Evolutionary conservation across 2,113 vertebrate species (phyloP).

Genomic region (Austrofundulus limnaeus): DNA sequence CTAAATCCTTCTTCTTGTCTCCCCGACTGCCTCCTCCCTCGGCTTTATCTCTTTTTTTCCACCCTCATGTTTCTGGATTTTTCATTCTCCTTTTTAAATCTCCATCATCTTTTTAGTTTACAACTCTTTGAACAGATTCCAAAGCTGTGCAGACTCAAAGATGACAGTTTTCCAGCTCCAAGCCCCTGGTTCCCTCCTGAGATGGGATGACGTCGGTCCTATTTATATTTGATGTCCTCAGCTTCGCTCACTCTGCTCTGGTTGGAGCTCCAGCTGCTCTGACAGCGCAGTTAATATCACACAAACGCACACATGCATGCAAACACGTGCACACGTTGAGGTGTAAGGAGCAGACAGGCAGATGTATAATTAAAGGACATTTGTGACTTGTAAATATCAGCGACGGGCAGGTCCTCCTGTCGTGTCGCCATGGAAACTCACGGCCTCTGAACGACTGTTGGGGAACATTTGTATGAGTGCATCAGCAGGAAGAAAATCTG

Average conservation of each 20-base stretch:
- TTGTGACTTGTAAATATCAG: conserved; percentile 53
- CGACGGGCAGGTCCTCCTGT: conserved; percentile 39
- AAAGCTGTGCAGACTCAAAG: not conserved
- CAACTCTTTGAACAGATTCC: not conserved
- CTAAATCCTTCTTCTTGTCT: conserved; percentile 30
- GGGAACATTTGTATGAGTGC: not conserved
- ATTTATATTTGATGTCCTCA: conserved; percentile 70
- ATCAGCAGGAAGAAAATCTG: not conserved
- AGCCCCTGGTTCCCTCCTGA: conserved; percentile 33
- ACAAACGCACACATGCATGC: not conserved
- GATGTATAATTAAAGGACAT: conserved; percentile 30
- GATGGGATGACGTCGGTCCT: conserved; percentile 62
- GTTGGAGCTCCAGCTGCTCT: conserved; percentile 24
- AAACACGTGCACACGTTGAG: not conserved
- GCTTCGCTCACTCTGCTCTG: conserved; percentile 30
- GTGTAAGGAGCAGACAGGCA: not conserved
- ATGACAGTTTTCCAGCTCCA: not conserved
- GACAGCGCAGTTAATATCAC: conserved; percentile 3
- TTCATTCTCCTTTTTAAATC: not conserved
- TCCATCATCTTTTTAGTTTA: not conserved
- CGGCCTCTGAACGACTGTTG: conserved; percentile 17
- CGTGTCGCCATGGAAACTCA: conserved; percentile 64
- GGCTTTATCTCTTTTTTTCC: not conserved
- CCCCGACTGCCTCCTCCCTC: not conserved
- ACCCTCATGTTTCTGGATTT: not conserved